Base-by-base conservation (phyloP, 1,140 invertebrate genomes). In the Cardiocondyla obscurior region DNA sequence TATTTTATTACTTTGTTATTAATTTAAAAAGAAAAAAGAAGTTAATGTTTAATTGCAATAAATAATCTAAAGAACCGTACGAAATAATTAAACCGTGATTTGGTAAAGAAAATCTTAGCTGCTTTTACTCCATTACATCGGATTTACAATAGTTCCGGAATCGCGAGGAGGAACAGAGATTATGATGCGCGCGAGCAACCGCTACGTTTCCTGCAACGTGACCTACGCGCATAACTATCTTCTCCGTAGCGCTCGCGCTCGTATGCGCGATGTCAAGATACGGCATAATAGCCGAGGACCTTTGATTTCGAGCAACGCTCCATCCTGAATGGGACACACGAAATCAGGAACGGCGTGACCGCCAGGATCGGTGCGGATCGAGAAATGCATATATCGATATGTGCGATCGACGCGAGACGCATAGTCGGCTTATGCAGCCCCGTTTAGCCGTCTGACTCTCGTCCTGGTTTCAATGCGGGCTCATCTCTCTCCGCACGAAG, bases 391-490 rank as follows among this genome's bases (percentile, higher is more conserved):
- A 82, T 83, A 84, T 81, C 81, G 86, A 88, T 88, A 85, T 81
- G 81, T 79, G 85, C 83, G 88, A 90, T 90, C 89, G 90, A 90
- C 89, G 72, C 85, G 72, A 62, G 58, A 62, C 85, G 39, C 44
- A 30, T 62, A 65, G 64, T 77, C 72, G 72, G 81, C 39, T 55
- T 58, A 30, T 42, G 22, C 36, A 83, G 81, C 46, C 57, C 70
- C 83, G 88, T 85, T 55, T 82, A 46, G 55, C 67, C 74, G 60
- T 74, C 53, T 44, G 69, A 83, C 33, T 87, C 82, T 85, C 76
- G 72, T 84, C 30, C 84, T 77, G 65, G 82, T 89, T 91, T 90
- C 88, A 89, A 90, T 90, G 89, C 91, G 65, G 84, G 88, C 86
- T 90, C 89, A 91, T 92, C 91, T 90, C 90, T 91, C 90, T 69